Conservation (phyloP, 2,797 vertebrate species). For the Euthynnus affinis region DNA sequence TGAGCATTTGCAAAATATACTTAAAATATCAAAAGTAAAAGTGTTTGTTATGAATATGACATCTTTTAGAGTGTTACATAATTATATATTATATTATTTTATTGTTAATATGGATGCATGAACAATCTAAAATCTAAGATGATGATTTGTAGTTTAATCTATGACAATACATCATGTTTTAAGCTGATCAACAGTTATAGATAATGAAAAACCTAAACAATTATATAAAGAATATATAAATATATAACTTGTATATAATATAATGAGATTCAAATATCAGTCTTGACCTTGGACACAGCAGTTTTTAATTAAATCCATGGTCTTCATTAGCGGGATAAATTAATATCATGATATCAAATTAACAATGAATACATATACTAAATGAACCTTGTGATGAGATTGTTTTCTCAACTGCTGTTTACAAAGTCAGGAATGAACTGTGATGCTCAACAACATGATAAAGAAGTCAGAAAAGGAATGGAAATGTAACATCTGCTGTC, state of each 20-base stretch:
- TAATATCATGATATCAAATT: background rate
- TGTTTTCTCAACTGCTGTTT: background rate
- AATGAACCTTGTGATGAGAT: background rate
- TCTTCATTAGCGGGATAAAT: background rate
- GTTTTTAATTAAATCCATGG: background rate
- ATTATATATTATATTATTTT: background rate
- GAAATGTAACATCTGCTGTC: no score
- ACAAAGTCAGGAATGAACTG: no score
- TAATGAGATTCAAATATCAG: no score
- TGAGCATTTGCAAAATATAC: background rate
- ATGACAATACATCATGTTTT: background rate
- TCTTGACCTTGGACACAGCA: background rate
- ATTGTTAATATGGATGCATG: background rate
- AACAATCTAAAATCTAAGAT: background rate
- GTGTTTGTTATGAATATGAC: background rate
- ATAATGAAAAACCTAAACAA: background rate
- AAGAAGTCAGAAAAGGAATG: no score
- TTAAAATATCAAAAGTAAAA: background rate
- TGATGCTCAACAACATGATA: no score
- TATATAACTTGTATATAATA: no score
- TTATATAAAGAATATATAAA: no score
- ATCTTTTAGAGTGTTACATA: background rate
- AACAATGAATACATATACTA: background rate
- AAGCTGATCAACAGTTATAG: background rate
- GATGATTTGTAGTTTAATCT: background rate